Percentiles rank a stretch among this genome's conserved stretches.
Evolutionary conservation across 2,113 vertebrate genomes (phyloP).

Genomic region (Thalassoma bifasciatum): DNA sequence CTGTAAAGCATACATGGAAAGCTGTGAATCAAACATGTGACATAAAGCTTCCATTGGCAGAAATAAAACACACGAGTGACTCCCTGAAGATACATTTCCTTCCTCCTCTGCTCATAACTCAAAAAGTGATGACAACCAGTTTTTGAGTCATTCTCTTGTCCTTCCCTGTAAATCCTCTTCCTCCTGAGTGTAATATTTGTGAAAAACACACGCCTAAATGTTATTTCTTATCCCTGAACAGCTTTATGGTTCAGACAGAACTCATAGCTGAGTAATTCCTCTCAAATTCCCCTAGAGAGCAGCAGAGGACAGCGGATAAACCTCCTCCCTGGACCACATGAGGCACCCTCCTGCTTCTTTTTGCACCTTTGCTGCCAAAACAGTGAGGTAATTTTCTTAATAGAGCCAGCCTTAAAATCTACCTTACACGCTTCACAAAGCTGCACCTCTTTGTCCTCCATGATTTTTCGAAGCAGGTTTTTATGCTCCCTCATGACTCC

Average conservation of each 20-base stretch:
- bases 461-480: not conserved
- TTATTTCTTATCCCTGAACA: not conserved
- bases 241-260: not conserved
- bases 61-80: too few species aligned
- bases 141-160: not conserved
- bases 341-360: not conserved
- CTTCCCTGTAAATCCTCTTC: not conserved
- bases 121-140: not conserved
- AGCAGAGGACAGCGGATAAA: conserved; percentile 65
- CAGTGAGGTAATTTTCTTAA: not conserved
- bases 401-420: conserved; percentile 13
- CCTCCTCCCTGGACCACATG: not conserved
- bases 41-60: too few species aligned
- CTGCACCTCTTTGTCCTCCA: conserved; percentile 16
- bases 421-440: conserved; percentile 41
- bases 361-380: not conserved
- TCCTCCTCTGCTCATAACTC: not conserved
- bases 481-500: conserved; percentile 10
- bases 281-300: conserved; percentile 54
- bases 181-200: not conserved
- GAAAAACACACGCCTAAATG: not conserved
- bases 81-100: not conserved
- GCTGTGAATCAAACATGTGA: too few species aligned
- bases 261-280: not conserved
- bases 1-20: too few species aligned